Evolutionary conservation across 1,140 invertebrate species (phyloP), one percentile per base, ranked within the genome.

Genomic region (Drosophila lacteicornis): DNA sequence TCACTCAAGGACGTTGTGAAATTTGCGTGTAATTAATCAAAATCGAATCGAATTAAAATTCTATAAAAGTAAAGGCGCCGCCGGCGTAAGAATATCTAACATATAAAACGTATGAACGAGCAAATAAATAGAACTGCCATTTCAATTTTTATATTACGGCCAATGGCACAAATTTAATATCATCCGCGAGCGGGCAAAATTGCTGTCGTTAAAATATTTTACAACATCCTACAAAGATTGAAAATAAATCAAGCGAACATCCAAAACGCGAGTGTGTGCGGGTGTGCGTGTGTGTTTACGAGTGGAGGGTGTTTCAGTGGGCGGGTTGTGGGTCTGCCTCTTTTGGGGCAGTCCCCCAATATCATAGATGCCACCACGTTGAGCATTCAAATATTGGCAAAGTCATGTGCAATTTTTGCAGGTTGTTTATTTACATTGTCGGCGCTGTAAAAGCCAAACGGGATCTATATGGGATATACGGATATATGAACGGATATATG

Each of bases 341-440:
- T 47, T 76, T 68, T 60, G 62, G 47, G 66, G 50, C 61, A 76
- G 70, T 57, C 71, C 59, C 59, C 60, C 50, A 6, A 22, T 27
- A 36, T 65, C 58, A 56, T 49, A 70, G 57, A 62, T 53, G 62
- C 53, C 53, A 36, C 53, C 53, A 36, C 53, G 19, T 30, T 50
- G 43, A 66, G 57, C 27, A 50, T 77, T 68, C 58, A 57, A 71
- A 71, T 79, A 79, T 79, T 79, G 75, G 19, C 75, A 79, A 45
- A 60, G 74, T 38, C 63, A 61, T 69, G 57, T 46, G 66, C 77
- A 79, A 79, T 47, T 58, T 56, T 58, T 56, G 58, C 58, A 62
- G 36, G 43, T 79, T 79, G 66, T 79, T 79, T 79, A 73, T 79
- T 79, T 79, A 79, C 75, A 65, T 79, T 71, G 75, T 79, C 47